Percentiles rank a stretch among this genome's conserved stretches.
Conservation (phyloP, 2,888 invertebrate genomes). For the Crematogaster levior region DNA sequence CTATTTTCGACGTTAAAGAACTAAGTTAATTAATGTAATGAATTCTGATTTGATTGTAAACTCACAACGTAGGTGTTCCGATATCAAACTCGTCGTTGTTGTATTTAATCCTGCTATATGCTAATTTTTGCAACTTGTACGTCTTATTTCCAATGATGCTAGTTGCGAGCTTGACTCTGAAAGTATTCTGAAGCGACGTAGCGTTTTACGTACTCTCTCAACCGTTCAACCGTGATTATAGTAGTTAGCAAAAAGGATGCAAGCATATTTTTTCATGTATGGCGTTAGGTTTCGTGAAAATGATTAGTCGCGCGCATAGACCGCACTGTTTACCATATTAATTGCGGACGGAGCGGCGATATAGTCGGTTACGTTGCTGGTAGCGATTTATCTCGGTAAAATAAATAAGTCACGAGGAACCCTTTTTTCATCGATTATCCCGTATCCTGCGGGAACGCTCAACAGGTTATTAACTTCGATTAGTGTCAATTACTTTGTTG, state of each 20-base stretch:
- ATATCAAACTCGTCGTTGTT: background rate
- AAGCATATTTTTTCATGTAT: slow-evolving; percentile 14
- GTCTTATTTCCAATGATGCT: slow-evolving; percentile 18
- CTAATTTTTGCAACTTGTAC: background rate
- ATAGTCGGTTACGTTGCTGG: slow-evolving; percentile 48
- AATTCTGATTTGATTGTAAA: background rate
- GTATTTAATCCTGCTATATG: background rate
- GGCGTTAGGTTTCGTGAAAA: slow-evolving; percentile 21
- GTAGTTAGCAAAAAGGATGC: slow-evolving; percentile 34
- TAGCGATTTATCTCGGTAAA: slow-evolving; percentile 43
- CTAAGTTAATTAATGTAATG: background rate
- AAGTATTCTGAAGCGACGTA: background rate
- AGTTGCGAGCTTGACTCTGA: background rate
- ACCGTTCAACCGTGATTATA: slow-evolving; percentile 19
- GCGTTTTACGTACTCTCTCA: slow-evolving; percentile 3
- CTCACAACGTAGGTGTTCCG: background rate
- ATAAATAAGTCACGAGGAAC: slow-evolving; percentile 42
- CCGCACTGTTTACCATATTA: slow-evolving; percentile 51
- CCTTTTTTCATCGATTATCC: slow-evolving; percentile 56
- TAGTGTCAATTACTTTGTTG: slow-evolving; percentile 70
- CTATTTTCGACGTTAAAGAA: background rate
- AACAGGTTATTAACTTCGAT: slow-evolving; percentile 70
- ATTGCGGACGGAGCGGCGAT: slow-evolving; percentile 26
- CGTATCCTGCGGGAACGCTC: slow-evolving; percentile 48
- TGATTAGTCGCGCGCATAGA: slow-evolving; percentile 19